Conservation (phyloP, 2,888 invertebrate species). For the Eurytoma californica region DNA sequence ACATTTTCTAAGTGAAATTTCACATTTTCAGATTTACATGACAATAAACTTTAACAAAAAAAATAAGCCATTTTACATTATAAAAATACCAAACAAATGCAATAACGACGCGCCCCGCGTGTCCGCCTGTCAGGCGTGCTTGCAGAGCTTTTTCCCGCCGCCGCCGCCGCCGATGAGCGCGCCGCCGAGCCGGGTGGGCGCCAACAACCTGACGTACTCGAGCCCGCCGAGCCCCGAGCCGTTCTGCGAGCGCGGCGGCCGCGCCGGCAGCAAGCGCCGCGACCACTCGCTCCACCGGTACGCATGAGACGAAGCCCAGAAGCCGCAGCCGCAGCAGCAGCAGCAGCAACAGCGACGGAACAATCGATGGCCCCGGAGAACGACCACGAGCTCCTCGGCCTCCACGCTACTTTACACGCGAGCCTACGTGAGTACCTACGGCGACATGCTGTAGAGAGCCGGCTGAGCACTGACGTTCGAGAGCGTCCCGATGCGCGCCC, state of each 20-base stretch:
- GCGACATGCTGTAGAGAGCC: conserved; percentile 53
- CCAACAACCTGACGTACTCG: conserved; percentile 73
- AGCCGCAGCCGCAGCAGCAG: conserved; percentile 21
- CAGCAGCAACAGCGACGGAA: conserved; percentile 40
- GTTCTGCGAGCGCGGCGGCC: conserved; percentile 70
- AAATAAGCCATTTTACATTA: too few relatives aligned
- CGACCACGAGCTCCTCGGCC: conserved; percentile 48
- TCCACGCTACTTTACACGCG: conserved; percentile 53
- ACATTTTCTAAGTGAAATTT: too few relatives aligned
- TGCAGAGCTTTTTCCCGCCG: conserved; percentile 74
- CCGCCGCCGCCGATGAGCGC: conserved; percentile 72
- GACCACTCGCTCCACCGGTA: conserved; percentile 73
- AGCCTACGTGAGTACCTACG: conserved; percentile 55
- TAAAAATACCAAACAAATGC: too few relatives aligned
- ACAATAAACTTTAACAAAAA: too few relatives aligned
- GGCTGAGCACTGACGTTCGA: neutral
- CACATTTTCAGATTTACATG: too few relatives aligned
- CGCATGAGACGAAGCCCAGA: conserved; percentile 66
- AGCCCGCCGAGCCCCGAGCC: conserved; percentile 74
- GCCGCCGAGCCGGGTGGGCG: conserved; percentile 68
- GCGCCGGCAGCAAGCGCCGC: conserved; percentile 72
- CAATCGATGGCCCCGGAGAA: conserved; percentile 49
- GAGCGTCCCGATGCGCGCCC: neutral
- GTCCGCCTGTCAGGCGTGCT: conserved; percentile 68
- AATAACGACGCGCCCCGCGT: too few relatives aligned